Evolutionary conservation across 2,888 invertebrate species (phyloP), one percentile per base, ranked within the genome.

Genomic region (Acrobasis consociella): DNA sequence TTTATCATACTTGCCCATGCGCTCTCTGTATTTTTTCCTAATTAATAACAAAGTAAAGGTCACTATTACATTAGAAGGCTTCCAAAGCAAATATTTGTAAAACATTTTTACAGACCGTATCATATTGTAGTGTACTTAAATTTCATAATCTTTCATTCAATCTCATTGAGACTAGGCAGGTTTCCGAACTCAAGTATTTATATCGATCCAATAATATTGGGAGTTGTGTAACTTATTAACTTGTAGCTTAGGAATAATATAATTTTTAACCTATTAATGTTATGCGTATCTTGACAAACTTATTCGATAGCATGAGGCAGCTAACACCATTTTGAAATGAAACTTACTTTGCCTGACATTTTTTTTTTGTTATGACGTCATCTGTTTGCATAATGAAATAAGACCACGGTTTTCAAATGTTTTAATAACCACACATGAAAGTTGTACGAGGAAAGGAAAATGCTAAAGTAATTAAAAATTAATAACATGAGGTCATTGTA

Each of bases 151-250:
- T 16, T 16, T 17, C 9, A 60, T 64, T 60, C 55, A 42, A 56
- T 42, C 56, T 42, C 56, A 42, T 3, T 46, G 46, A 46, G 46
- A 46, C 13, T 16, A 42, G 42, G 39, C 56, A 22, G 42, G 17
- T 56, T 81, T 75, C 72, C 75, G 78, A 72, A 75, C 73, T 73
- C 82, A 80, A 82, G 77, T 85, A 84, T 81, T 81, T 82, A 81
- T 80, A 80, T 78, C 74, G 69, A 75, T 75, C 64, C 65, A 69
- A 69, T 68, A 72, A 72, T 75, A 72, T 77, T 78, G 75, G 75
- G 77, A 81, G 74, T 78, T 79, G 77, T 80, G 72, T 83, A 85
- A 87, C 81, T 85, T 87, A 87, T 86, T 86, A 83, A 83, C 78
- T 76, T 75, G 75, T 77, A 86, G 80, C 71, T 77, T 82, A 84